Base-by-base conservation (phyloP, 2,113 vertebrate species). In the Cyphomyrus plagiostoma region DNA sequence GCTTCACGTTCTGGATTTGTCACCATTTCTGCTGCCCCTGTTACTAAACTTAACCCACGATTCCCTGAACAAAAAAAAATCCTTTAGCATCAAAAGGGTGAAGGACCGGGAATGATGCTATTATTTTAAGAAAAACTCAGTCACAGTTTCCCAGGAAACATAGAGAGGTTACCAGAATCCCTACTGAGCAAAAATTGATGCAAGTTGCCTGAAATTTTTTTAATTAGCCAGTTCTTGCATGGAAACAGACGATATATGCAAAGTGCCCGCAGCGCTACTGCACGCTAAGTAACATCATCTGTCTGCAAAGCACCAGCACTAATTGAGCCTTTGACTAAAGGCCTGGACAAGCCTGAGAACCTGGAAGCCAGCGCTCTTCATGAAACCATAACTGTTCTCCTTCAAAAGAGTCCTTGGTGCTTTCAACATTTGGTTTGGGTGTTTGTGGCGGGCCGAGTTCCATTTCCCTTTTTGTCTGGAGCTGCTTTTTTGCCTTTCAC, bases 261-360 rank as follows among this genome's bases (percentile, higher is more conserved):
- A 70, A 13, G 42, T 88, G 39, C 87, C n/a, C 2, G 53, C 56
- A 56, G 86, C 50, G 1, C 26, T 21, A 30, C 13, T 39, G 62
- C 26, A 1, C n/a, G 35, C 87, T 88, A 88, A 66, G 21, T 88
- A 21, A 21, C 42, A 26, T 45, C 88, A 15, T 88, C 45, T 70
- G 56, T 66, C 45, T 53, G n/a, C 48, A 23, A 21, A 52, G 66
- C 46, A 5, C 58, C 9, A 50, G 5, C 42, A 80, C 70, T 89
- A 89, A 89, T n/a, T 89, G 88, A 5, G 17, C 30, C 30, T 82
- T 66, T 70, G 62, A 70, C 26, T 89, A 77, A 52, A 82, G 49
- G 17, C 23, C 39, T 85, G 83, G 39, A 4, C 21, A 46, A 6
- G 42, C 35, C 21, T 46, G 39, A 83, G 80, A 83, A 83, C 48